These are phyloP conservation scores for Pseudomyrmex sp. DNA, from an alignment of 1,140 invertebrate genomes.

Conservation along the genomic window DNA sequence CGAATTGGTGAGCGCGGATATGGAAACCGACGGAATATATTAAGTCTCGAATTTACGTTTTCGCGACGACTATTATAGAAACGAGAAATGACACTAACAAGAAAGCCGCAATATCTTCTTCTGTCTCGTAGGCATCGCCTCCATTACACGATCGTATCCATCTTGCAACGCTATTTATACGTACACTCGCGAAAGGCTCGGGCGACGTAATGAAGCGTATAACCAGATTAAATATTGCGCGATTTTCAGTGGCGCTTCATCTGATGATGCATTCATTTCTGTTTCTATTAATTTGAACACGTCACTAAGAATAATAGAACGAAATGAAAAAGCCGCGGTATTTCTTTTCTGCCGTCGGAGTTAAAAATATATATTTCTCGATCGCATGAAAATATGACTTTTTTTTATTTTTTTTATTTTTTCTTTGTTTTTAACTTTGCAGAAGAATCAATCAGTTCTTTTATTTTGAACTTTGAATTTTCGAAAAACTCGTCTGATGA, in stretches of 20 bases:
- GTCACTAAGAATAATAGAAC: neutral
- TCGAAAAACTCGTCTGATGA: no score
- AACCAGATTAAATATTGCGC: slow-evolving; percentile 3
- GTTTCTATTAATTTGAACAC: neutral
- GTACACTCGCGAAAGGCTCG: neutral
- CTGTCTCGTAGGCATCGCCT: slow-evolving; percentile 8
- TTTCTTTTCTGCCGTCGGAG: no score
- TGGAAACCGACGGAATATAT: no score
- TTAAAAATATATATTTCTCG: neutral
- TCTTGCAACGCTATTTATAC: slow-evolving; percentile 50
- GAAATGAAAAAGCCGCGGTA: neutral
- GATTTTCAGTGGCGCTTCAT: neutral
- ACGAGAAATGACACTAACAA: slow-evolving; percentile 43
- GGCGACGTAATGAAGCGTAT: neutral
- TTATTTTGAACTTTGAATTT: no score
- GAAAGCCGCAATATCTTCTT: slow-evolving; percentile 15
- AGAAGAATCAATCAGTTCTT: no score
- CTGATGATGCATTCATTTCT: slow-evolving; percentile 12
- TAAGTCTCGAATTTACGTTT: slow-evolving; percentile 26
- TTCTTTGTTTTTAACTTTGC: neutral
- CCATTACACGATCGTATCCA: slow-evolving; percentile 26
- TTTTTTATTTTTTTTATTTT: no score
- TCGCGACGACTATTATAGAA: slow-evolving; percentile 12
- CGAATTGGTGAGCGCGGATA: slow-evolving; percentile 19
- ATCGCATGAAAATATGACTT: neutral